Evolutionary conservation across 2,797 vertebrate genomes (phyloP), one percentile per base, ranked within the genome.

Genomic region (Falco peregrinus): DNA sequence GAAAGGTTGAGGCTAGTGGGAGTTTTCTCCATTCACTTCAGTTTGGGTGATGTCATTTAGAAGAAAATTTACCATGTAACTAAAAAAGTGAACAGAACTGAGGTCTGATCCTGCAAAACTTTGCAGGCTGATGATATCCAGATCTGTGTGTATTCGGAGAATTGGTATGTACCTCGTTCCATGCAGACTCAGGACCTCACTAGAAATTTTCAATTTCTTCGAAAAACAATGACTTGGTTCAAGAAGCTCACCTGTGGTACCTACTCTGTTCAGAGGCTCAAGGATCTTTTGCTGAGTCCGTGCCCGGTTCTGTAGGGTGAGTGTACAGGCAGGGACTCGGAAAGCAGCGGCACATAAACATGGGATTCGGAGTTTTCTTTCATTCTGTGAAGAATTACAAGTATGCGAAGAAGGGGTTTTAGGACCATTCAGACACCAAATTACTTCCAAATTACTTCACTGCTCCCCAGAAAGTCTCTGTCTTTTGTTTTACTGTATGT

Each of bases 11-110:
- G 68, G 64, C 83, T 90, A 75, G 65, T 80, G 26, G 43, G 71
- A 90, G 53, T 45, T 88, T 88, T 90, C 71, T 77, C 53, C 48
- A 43, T 78, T 95, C 57, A 37, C 53, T 90, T 87, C 54, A 74
- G 25, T 89, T 95, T 57, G n/a, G 37, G 78, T 92, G 70, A 93
- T 71, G 73, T 89, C 4, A 71, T 93, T 93, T 75, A 93, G 65
- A 95, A 92, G 43, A 95, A 93, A 81, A 78, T 71, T 71, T 47
- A 73, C 50, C 11, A 3, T 68, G 10, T 84, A 75, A 41, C 64
- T 86, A 13, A 86, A 91, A 77, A 64, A 31, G 10, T 70, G 65
- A 93, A 35, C 33, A 61, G 69, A 84, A 47, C 57, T 33, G 56
- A 81, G 21, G 22, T 71, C n/a, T 56, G 73, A 92, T 74, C 13